Evolutionary conservation across 2,888 invertebrate genomes (phyloP), one percentile per base, ranked within the genome.

Genomic region (Drosophila paramelanica): DNA sequence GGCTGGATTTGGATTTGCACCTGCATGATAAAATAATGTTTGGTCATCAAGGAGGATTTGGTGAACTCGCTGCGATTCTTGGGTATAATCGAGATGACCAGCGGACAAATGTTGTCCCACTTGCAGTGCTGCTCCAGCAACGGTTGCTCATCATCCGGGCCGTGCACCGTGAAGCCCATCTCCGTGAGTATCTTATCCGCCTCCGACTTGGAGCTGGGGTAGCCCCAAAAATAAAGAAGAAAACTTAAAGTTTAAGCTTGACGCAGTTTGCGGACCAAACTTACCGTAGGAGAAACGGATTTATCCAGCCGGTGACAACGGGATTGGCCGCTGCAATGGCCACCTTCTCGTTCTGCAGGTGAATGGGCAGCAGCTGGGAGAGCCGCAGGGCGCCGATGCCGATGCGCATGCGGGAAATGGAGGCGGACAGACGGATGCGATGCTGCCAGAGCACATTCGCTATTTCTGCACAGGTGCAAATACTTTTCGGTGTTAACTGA

Each of bases 271-370:
- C 0, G 3, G 3, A 17, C 0, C 5, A 17, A 1, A n/a, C 70
- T 74, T 91, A 95, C 96, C 94, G 94, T 4, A 95, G 93, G 91
- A 95, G 95, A 77, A 95, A 95, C 0, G 95, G 95, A 92, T 97
- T 97, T 11, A 97, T 95, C 97, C 97, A 97, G 72, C 96, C 96
- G 0, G 95, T 95, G 1, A 96, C 94, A 0, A 94, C 93, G 31
- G 92, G 92, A 81, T 92, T 92, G 0, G 92, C 92, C 0, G 93
- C 92, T 56, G 94, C 94, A 56, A 94, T 94, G 0, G 94, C 94
- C 27, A 95, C 93, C 64, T 95, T 94, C 59, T 96, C 96, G 73
- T 96, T 95, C 64, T 95, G 94, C 70, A 97, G 92, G 91, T 96
- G 96, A 0, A 92, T 86, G 0, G 97, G 97, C 17, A 97, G 92